Base-by-base conservation (phyloP, 2,797 vertebrate genomes). In the Alcedo quadribrachys region DNA sequence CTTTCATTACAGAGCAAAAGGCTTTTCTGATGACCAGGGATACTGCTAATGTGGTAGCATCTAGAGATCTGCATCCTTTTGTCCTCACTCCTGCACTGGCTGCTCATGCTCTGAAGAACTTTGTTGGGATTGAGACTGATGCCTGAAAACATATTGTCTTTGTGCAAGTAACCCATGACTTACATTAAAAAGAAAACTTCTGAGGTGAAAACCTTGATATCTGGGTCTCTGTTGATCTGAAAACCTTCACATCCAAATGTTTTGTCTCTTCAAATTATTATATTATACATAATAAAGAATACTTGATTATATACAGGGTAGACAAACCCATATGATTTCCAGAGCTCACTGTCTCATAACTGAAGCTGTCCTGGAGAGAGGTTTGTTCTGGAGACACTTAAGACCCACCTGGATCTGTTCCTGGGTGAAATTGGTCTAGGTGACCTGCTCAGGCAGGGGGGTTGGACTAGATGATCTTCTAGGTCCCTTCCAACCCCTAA, bases 1-100 rank as follows among this genome's bases (percentile, higher is more conserved):
- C 61, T 93, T 96, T 90, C 86, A 60, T 88, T 91, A 94, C n/a
- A 71, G 35, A 87, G 88, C 78, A 80, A 71, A 89, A 95, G 54
- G 65, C 75, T 37, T 70, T 90, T 82, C 78, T 94, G 93, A 82
- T 87, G 86, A 65, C 50, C 54, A 85, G 68, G 32, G 75, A 19
- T 82, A 19, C 79, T 71, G 85, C 86, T 88, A 91, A 74, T 1
- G 3, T 24, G 13, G 60, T 40, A 37, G 66, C 3, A 2, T 65
- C 25, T 62, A 46, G 73, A 46, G 82, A 79, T 76, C 15, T 4
- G 2, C 20, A 40, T 77, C 57, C 68, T 74, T 76, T 73, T 81
- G 71, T 67, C 12, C 11, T 86, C 0, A 0, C 70, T 33, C 32
- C 89, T 55, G 11, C 25, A 3, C n/a, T 82, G 81, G 14, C 57